A percentile compares a stretch with the other conserved stretches of the same genome.
Conservation (phyloP, 2,113 vertebrate species). For the Microtus montanus region DNA sequence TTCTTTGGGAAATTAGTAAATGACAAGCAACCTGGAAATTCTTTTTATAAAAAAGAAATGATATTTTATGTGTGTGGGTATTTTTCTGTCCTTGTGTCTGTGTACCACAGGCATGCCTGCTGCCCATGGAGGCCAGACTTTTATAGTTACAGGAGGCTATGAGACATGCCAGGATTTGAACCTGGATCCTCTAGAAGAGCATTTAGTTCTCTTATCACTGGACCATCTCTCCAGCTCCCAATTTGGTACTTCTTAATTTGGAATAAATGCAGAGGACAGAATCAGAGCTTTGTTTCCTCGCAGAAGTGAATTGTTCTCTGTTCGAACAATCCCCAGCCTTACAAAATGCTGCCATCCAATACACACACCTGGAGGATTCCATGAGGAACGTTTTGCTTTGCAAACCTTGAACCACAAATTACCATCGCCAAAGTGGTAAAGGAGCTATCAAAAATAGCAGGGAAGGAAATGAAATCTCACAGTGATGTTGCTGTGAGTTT, state of each 20-base stretch:
- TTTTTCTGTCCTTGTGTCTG: background rate
- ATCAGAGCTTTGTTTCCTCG: background rate
- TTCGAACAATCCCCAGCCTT: fast-evolving
- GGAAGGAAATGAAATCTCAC: background rate
- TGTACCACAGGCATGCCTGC: no score
- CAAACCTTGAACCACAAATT: background rate
- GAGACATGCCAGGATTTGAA: background rate
- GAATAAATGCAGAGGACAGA: background rate
- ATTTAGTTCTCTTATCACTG: background rate
- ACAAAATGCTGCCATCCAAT: background rate
- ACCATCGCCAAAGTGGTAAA: background rate
- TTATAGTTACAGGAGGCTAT: background rate
- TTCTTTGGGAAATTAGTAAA: background rate
- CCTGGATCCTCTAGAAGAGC: background rate
- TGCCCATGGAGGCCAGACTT: background rate
- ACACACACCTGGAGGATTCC: background rate
- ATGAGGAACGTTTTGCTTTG: background rate
- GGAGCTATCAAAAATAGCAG: background rate
- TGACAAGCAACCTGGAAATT: background rate
- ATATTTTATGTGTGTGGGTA: background rate
- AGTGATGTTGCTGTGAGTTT: no score
- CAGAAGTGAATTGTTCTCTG: no score
- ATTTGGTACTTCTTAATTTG: background rate
- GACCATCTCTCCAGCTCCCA: background rate
- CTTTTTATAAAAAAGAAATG: background rate